These are phyloP conservation scores for Cyclopterus lumpus DNA, from an alignment of 2,797 vertebrate species.

Conservation along the genomic window DNA sequence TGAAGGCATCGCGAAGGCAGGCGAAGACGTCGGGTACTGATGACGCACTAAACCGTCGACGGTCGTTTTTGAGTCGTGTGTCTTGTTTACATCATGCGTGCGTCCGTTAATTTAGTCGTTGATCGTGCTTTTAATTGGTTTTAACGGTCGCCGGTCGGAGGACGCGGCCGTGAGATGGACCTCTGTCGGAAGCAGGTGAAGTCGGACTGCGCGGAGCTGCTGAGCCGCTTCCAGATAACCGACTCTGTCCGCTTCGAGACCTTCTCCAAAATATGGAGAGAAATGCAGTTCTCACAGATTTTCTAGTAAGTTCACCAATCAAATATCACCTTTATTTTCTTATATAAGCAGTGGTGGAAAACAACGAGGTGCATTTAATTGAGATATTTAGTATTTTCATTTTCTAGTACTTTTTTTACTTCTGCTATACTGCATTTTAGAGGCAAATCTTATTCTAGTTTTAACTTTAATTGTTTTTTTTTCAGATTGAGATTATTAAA, in stretches of 20 bases:
- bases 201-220: constrained; percentile 88
- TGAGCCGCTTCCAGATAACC: constrained; percentile 85
- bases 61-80: neutral
- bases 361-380: neutral
- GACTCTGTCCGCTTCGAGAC: constrained; percentile 90
- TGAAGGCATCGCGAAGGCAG: neutral
- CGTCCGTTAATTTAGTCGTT: rapidly evolving
- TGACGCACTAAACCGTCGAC: constrained; percentile 47
- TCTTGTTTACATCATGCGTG: constrained; percentile 23
- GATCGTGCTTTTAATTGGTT: rapidly evolving
- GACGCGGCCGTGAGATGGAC: constrained; percentile 44
- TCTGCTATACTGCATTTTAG: too few species aligned
- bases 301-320: constrained; percentile 85
- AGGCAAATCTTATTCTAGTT: too few species aligned
- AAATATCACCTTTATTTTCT: neutral
- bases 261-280: constrained; percentile 90
- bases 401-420: neutral
- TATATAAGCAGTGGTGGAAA: neutral
- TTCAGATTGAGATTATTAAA: neutral
- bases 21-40: constrained; percentile 8
- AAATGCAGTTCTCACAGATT: constrained; percentile 87
- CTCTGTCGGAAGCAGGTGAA: constrained; percentile 69
- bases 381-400: neutral
- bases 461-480: too few species aligned
- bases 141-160: rapidly evolving